Base-by-base conservation (phyloP, 2,797 vertebrate genomes). In the Acropternis orthonyx region DNA sequence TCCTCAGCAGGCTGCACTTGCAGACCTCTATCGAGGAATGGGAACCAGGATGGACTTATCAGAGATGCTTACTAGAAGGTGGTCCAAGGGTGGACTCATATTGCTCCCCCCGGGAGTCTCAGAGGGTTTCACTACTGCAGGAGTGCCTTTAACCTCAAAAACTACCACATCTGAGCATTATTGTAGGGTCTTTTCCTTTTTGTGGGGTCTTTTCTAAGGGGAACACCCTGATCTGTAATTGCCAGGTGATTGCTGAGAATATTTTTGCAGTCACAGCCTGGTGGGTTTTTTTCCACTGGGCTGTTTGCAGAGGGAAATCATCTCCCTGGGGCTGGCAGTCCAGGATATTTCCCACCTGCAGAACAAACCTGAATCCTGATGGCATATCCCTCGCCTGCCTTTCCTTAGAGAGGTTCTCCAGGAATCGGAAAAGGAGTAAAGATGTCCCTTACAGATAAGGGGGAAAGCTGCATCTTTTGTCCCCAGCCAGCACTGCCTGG, bases 161-260 rank as follows among this genome's bases (percentile, higher is more conserved):
- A 10, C 7, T 2, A 13, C 23, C 51, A 9, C 11, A 0, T 4
- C 52, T 12, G 13, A 3, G 21, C 51, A 37, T 16, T 48, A 9
- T 2, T 30, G 8, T 6, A n/a, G 51, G 49, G n/a, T 52, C n/a
- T 62, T 65, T 39, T 14, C 27, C 59, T 41, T 41, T 30, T 15
- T 22, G 9, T 14, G 28, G 27, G 6, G 32, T 51, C 28, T 69
- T 85, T 75, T n/a, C 46, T 10, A 51, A 21, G 30, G 54, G 28
- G 5, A 87, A 16, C 27, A 37, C 34, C 24, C 51, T 41, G 21
- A 46, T 41, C 22, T 56, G 11, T 66, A 66, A 55, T 17, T 58
- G 12, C 32, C 39, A 30, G 27, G 12, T 36, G 77, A 36, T 36
- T 26, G 8, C 5, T 14, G 22, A 39, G 79, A 65, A 20, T 55